A percentile compares a stretch with the other conserved stretches of the same genome.
Conservation (phyloP, 2,797 vertebrate genomes). For the Protosalanx chinensis region DNA sequence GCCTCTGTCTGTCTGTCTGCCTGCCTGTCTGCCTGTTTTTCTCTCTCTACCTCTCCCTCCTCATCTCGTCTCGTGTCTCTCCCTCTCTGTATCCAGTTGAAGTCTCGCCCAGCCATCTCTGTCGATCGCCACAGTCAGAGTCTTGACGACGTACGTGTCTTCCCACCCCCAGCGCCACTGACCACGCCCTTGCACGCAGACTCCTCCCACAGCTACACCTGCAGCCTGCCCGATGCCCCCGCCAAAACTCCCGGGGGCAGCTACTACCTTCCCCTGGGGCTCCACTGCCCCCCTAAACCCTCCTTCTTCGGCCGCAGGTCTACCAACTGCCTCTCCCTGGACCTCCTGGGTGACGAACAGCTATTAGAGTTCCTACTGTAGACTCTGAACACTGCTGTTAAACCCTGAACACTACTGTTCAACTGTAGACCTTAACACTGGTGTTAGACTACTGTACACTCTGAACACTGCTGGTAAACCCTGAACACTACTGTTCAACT, state of each 20-base stretch:
- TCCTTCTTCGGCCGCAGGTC: conserved; percentile 77
- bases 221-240: conserved; percentile 69
- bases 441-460: not conserved
- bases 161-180: conserved; percentile 59
- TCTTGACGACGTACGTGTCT: conserved; percentile 71
- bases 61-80: not conserved
- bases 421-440: not conserved
- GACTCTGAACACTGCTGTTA: conserved; percentile 16
- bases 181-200: conserved; percentile 63
- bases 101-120: conserved; percentile 47
- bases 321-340: conserved; percentile 77
- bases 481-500: not conserved
- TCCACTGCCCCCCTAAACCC: conserved; percentile 73
- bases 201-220: conserved; percentile 78
- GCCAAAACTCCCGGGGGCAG: conserved; percentile 54
- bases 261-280: conserved; percentile 63
- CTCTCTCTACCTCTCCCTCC: not conserved
- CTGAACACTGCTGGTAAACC: not conserved
- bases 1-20: too few relatives aligned
- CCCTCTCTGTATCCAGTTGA: conserved; percentile 44
- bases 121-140: conserved; percentile 76
- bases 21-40: too few relatives aligned
- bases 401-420: not conserved
- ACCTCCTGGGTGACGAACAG: conserved; percentile 77
- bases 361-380: conserved; percentile 75